A percentile compares a stretch with the other conserved stretches of the same genome.
Conservation (phyloP, 1,140 invertebrate species). For the Tetranychus cinnabarinus region DNA sequence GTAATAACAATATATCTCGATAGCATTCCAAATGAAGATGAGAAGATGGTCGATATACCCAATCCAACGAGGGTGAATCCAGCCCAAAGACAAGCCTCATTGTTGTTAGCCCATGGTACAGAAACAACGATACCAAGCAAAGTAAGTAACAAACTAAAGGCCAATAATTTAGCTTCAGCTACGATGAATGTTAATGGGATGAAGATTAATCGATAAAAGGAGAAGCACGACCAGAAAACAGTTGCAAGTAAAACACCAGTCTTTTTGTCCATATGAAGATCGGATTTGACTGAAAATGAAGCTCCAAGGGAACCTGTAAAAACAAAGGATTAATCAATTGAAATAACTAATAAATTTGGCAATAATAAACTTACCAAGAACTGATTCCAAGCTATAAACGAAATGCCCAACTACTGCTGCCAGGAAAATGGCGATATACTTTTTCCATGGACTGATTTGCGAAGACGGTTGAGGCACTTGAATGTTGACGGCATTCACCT, state of each 20-base stretch:
- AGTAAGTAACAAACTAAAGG: not conserved
- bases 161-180: not conserved
- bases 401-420: not conserved
- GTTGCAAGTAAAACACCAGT: not conserved
- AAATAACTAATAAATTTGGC: not conserved
- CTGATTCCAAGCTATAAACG: not conserved
- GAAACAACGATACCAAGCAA: not conserved
- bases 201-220: not conserved
- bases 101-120: not conserved
- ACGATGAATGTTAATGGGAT: not conserved
- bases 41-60: not conserved
- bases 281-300: not conserved
- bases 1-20: no score
- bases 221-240: not conserved
- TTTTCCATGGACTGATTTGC: not conserved
- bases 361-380: not conserved
- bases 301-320: not conserved
- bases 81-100: not conserved
- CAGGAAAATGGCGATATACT: not conserved
- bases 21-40: not conserved
- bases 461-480: no score
- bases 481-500: not conserved
- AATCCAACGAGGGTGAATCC: not conserved
- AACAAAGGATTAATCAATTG: not conserved
- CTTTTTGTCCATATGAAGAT: not conserved